Percentiles rank a stretch among this genome's conserved stretches.
Conservation (phyloP, 1,140 invertebrate species). For the Drosophila kurseongensis region DNA sequence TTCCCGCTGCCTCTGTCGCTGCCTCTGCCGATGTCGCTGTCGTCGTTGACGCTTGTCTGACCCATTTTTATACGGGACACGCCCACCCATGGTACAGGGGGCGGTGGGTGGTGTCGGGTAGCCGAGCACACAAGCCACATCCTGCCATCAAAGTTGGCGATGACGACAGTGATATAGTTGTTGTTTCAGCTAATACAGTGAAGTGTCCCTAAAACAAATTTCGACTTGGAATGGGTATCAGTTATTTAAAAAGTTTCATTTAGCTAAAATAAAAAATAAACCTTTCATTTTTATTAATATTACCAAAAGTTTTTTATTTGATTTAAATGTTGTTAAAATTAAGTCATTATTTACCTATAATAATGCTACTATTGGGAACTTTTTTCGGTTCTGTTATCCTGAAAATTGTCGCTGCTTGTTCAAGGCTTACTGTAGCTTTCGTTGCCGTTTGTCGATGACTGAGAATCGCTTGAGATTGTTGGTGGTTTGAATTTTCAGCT, state of each 20-base stretch:
- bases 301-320: too few relatives aligned
- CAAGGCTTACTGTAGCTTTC: conserved; percentile 2
- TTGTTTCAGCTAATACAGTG: conserved; percentile 11
- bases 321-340: too few relatives aligned
- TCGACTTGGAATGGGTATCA: too few relatives aligned
- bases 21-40: not conserved
- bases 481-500: conserved; percentile 1
- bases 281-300: too few relatives aligned
- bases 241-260: too few relatives aligned
- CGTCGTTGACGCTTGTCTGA: conserved; percentile 27
- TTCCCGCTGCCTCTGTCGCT: conserved; percentile 1
- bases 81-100: conserved; percentile 15
- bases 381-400: too few relatives aligned
- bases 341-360: too few relatives aligned
- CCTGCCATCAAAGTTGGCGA: conserved; percentile 65
- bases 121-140: conserved; percentile 45
- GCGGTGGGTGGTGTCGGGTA: conserved; percentile 3
- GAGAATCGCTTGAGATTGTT: conserved; percentile 12
- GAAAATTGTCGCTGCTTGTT: not conserved
- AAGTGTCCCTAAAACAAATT: not conserved
- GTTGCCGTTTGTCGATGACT: conserved; percentile 16
- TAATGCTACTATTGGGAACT: too few relatives aligned
- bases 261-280: too few relatives aligned
- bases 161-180: conserved; percentile 23
- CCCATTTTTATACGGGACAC: conserved; percentile 41